phyloP scores from a whole-genome alignment of 2,888 invertebrate species.

The Platynereis dumerilii region DNA sequence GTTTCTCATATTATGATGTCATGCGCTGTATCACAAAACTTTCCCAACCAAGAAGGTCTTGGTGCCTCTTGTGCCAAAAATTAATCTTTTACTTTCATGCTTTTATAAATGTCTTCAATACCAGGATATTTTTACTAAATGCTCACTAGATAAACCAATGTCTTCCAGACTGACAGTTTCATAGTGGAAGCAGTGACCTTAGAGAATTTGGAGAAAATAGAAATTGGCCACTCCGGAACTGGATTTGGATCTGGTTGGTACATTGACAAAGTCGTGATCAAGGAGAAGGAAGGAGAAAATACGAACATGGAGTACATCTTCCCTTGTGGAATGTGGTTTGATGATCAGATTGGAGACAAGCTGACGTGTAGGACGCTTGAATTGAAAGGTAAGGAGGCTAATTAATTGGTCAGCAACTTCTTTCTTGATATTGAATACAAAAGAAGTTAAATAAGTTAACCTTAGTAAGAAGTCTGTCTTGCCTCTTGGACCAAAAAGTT shows the following conservation, averaged over 20 bases:
- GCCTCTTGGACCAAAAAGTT: too few species aligned
- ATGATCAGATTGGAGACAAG: constrained; percentile 54
- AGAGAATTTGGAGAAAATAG: constrained; percentile 38
- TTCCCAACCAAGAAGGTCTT: too few species aligned
- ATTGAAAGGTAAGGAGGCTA: constrained; percentile 42
- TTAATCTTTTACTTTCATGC: too few species aligned
- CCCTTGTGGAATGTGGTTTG: constrained; percentile 56
- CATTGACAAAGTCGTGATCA: constrained; percentile 51
- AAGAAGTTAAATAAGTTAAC: too few species aligned
- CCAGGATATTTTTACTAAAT: too few species aligned
- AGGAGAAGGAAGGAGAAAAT: constrained; percentile 36
- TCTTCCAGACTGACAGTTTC: constrained; percentile 29
- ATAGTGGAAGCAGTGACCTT: constrained; percentile 48
- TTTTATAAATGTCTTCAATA: too few species aligned
- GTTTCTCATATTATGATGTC: too few species aligned
- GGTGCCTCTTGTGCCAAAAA: too few species aligned
- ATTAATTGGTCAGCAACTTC: background rate
- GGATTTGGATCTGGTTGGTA: constrained; percentile 53
- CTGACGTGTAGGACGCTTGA: constrained; percentile 50
- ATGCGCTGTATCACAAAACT: too few species aligned
- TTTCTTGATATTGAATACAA: too few species aligned
- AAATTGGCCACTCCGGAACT: constrained; percentile 23
- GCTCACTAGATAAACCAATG: too few species aligned
- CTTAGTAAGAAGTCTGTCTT: too few species aligned
- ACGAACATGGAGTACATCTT: constrained; percentile 42